phyloP scores from a whole-genome alignment of 2,888 invertebrate species.

The Epistrophe grossulariae region DNA sequence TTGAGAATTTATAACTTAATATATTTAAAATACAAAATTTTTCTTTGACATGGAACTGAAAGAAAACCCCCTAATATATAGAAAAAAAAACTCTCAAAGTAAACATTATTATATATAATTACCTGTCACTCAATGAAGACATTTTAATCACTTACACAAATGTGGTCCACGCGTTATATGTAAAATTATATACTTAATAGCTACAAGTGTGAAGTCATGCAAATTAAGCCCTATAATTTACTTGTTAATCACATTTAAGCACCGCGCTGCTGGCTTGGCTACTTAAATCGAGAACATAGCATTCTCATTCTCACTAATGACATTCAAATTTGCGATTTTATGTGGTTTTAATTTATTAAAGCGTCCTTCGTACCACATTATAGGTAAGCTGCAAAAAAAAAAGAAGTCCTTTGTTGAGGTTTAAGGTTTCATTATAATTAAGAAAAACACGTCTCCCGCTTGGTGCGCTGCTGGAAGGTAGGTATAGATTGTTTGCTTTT shows the following conservation, averaged over 20 bases:
- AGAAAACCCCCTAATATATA: too few species aligned
- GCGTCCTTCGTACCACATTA: background rate
- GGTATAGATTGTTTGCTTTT: background rate
- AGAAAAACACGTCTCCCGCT: background rate
- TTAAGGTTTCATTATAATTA: constrained; percentile 10
- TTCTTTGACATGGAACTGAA: too few species aligned
- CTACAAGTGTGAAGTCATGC: constrained; percentile 37
- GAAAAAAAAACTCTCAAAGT: too few species aligned
- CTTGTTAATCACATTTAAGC: constrained; percentile 45
- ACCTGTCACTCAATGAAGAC: background rate
- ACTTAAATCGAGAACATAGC: constrained; percentile 36
- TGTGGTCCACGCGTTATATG: background rate
- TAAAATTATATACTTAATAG: background rate
- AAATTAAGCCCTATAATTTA: constrained; percentile 42
- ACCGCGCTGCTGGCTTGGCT: too few species aligned
- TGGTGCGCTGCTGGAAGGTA: background rate
- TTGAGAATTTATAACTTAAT: too few species aligned
- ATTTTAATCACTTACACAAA: constrained; percentile 33
- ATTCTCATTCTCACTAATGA: constrained; percentile 48
- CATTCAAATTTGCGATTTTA: constrained; percentile 57
- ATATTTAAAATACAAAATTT: too few species aligned
- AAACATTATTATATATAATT: too few species aligned
- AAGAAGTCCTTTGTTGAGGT: background rate
- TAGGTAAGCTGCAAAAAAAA: background rate
- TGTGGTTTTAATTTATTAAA: constrained; percentile 52